These are phyloP conservation scores for Anaspis maculata DNA, from an alignment of 2,888 invertebrate species.

Conservation along the genomic window DNA sequence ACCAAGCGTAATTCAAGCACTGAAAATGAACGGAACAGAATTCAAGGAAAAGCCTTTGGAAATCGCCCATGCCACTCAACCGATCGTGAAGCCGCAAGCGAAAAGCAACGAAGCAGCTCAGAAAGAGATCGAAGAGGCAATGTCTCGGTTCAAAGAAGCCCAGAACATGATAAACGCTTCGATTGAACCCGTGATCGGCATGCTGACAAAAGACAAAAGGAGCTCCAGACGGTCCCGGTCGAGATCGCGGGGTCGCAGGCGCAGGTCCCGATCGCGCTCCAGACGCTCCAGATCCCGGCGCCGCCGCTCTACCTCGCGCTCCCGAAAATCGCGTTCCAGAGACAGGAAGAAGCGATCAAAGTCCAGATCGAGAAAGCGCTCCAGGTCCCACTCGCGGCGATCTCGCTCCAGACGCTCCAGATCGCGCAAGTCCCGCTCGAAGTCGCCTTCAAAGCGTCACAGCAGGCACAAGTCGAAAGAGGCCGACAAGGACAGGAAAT, in stretches of 20 bases:
- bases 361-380: slow-evolving; percentile 8
- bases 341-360: slow-evolving; percentile 41
- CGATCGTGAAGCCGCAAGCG: slow-evolving; percentile 86
- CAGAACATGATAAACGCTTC: slow-evolving; percentile 91
- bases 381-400: slow-evolving; percentile 8
- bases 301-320: slow-evolving; percentile 30
- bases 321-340: slow-evolving; percentile 31
- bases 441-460: slow-evolving; percentile 37
- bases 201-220: slow-evolving; percentile 77
- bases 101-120: slow-evolving; percentile 94
- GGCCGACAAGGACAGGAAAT: slow-evolving; percentile 17
- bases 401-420: slow-evolving; percentile 18
- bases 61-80: slow-evolving; percentile 86
- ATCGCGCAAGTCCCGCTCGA: slow-evolving; percentile 40
- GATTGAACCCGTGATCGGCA: slow-evolving; percentile 84
- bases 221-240: slow-evolving; percentile 43
- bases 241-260: slow-evolving; percentile 40
- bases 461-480: slow-evolving; percentile 11
- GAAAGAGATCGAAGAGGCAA: slow-evolving; percentile 92
- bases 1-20: slow-evolving; percentile 73
- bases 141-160: slow-evolving; percentile 93
- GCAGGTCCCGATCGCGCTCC: slow-evolving; percentile 58
- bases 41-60: slow-evolving; percentile 60
- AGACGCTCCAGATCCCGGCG: slow-evolving; percentile 11
- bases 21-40: slow-evolving; percentile 74